These are phyloP conservation scores for Paramuricea clavata DNA, from an alignment of 92 coral and sea anemone genomes.

Conservation along the genomic window DNA sequence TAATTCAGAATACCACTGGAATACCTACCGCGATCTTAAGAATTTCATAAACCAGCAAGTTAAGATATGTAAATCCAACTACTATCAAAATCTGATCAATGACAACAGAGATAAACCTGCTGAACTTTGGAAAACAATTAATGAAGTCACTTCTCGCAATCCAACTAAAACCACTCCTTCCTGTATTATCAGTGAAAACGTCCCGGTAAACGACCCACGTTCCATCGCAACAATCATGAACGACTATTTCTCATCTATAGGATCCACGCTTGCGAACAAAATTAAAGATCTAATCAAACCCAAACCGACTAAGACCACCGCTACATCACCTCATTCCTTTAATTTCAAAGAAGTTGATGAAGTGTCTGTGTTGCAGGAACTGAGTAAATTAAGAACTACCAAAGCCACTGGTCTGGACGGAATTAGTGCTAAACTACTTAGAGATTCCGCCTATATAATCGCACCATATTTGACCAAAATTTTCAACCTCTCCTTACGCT, in stretches of 20 bases:
- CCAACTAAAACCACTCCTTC: conserved; percentile 37
- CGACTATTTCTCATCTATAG: conserved; percentile 58
- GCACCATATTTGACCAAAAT: conserved; percentile 15
- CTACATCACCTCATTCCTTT: background rate
- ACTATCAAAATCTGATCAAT: conserved; percentile 55
- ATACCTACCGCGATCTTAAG: conserved; percentile 49
- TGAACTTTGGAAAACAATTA: conserved; percentile 65
- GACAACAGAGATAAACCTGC: conserved; percentile 48
- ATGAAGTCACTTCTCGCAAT: conserved; percentile 57
- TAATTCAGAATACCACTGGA: conserved; percentile 61
- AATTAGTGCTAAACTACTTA: conserved; percentile 35
- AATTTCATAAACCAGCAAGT: conserved; percentile 46
- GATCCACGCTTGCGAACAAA: conserved; percentile 43
- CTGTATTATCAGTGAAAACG: conserved; percentile 41
- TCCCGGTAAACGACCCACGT: conserved; percentile 17
- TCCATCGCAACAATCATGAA: conserved; percentile 46
- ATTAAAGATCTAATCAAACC: conserved; percentile 37
- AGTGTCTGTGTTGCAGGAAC: background rate
- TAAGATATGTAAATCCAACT: conserved; percentile 62
- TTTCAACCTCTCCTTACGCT: conserved; percentile 2
- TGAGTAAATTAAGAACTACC: conserved; percentile 8
- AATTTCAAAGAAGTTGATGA: background rate
- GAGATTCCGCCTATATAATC: conserved; percentile 17
- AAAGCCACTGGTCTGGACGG: conserved; percentile 36
- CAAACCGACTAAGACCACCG: background rate